Evolutionary conservation across 1,140 invertebrate genomes (phyloP).

Genomic region (Adoxophyes honmai): DNA sequence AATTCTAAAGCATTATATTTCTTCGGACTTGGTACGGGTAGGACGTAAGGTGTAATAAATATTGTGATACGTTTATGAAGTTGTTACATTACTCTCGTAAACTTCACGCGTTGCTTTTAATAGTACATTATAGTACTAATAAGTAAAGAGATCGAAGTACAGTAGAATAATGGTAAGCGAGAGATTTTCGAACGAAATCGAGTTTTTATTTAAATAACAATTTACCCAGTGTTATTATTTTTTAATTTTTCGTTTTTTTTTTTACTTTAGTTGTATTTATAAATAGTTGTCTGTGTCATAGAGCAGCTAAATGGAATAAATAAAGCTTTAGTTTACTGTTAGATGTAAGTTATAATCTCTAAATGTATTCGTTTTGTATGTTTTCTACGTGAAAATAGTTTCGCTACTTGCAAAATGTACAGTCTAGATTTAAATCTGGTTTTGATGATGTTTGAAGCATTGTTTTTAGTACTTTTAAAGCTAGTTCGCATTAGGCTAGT

Average conservation of each 20-base stretch:
- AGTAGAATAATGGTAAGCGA: conserved; percentile 6
- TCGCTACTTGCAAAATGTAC: too few relatives aligned
- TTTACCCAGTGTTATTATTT: not conserved
- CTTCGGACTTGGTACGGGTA: too few relatives aligned
- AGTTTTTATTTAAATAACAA: conserved; percentile 2
- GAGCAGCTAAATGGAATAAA: too few relatives aligned
- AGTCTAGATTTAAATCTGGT: too few relatives aligned
- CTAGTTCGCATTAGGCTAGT: too few relatives aligned
- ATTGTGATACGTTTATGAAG: not conserved
- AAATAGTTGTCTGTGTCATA: conserved; percentile 18
- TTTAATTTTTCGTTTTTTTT: conserved; percentile 30
- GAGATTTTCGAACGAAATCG: not conserved
- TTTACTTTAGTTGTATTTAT: conserved; percentile 35
- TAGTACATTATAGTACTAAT: not conserved
- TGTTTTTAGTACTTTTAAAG: too few relatives aligned
- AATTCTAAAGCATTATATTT: too few relatives aligned
- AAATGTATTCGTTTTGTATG: too few relatives aligned
- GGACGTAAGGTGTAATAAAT: not conserved
- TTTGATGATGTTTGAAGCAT: too few relatives aligned
- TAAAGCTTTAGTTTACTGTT: conserved; percentile 1
- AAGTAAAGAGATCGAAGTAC: not conserved
- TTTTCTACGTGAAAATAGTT: too few relatives aligned
- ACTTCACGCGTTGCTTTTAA: not conserved
- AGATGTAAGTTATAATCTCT: conserved; percentile 24
- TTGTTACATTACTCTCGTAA: not conserved